Evolutionary conservation across 2,888 invertebrate species (phyloP), one percentile per base, ranked within the genome.

Genomic region (Dione vanillae): DNA sequence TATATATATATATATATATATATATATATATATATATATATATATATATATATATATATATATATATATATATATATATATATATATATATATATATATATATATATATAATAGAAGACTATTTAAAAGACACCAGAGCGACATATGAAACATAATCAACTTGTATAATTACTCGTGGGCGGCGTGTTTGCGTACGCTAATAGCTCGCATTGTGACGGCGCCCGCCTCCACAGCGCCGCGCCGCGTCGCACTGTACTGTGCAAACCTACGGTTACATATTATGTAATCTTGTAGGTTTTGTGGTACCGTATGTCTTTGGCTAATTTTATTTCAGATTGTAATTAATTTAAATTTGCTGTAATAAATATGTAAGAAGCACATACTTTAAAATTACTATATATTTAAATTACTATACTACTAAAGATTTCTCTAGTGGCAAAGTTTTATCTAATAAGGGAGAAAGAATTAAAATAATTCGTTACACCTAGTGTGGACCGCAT

Each of bases 101-200:
- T 27, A 27, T 27, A 27, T 27, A 7, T 51, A 19, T 27, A 35
- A 35, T n/a, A 37, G n/a, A 54, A 54, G 6, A 37, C 9, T n/a
- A n/a, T 11, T 51, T 12, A 35, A 11, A 52, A 11, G n/a, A n/a
- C 10, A 1, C 27, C 8, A 35, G 20, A 56, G 10, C 37, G n/a
- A 16, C 56, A 56, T 56, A 37, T 16, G 16, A 7, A 47, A 65
- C 47, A 61, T 73, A 74, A 75, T 75, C 71, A 73, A 73, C 73
- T 70, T 70, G 73, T 70, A 68, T 66, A 74, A 72, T 74, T 69
- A 71, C 65, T 45, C 65, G 73, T 68, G 49, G 69, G 73, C 67
- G 41, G 59, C 52, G 72, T 87, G 85, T 87, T 87, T 86, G 82
- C 79, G 70, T 77, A 73, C 73, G 80, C 78, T 88, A 87, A 88